phyloP scores from a whole-genome alignment of 2,113 vertebrate genomes.

The Bothrops jararaca region DNA sequence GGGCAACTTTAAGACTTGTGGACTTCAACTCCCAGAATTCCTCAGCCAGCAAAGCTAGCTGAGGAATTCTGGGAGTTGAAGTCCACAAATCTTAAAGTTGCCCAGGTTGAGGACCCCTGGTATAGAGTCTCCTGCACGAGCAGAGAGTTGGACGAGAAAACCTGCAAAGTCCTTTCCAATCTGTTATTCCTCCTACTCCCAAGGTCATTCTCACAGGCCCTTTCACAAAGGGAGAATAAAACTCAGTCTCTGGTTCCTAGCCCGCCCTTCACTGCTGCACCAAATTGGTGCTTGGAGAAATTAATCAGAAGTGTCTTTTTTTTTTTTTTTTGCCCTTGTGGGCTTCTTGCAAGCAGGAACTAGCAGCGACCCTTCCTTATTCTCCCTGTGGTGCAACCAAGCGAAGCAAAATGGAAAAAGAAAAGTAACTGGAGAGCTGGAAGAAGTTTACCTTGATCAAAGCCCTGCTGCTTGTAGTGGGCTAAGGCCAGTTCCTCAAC shows the following conservation, averaged over 20 bases:
- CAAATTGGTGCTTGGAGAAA: not conserved
- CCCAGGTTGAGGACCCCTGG: too few relatives aligned
- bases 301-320: not conserved
- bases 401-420: not conserved
- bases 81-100: too few relatives aligned
- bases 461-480: constrained; percentile 83
- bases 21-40: too few relatives aligned
- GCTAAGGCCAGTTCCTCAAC: constrained; percentile 89
- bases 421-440: not conserved
- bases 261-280: not conserved
- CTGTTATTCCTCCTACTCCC: not conserved
- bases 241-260: not conserved
- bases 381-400: not conserved
- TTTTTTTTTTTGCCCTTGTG: not conserved
- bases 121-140: too few relatives aligned
- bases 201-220: not conserved
- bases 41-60: too few relatives aligned
- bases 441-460: constrained; percentile 82
- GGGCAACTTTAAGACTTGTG: too few relatives aligned
- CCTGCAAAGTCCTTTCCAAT: too few relatives aligned
- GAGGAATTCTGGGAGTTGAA: too few relatives aligned
- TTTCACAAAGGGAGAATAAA: not conserved
- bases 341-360: not conserved
- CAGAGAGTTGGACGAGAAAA: too few relatives aligned
- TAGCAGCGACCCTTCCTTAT: not conserved